phyloP scores from a whole-genome alignment of 2,888 invertebrate species.

The Cosmopolites sordidus region DNA sequence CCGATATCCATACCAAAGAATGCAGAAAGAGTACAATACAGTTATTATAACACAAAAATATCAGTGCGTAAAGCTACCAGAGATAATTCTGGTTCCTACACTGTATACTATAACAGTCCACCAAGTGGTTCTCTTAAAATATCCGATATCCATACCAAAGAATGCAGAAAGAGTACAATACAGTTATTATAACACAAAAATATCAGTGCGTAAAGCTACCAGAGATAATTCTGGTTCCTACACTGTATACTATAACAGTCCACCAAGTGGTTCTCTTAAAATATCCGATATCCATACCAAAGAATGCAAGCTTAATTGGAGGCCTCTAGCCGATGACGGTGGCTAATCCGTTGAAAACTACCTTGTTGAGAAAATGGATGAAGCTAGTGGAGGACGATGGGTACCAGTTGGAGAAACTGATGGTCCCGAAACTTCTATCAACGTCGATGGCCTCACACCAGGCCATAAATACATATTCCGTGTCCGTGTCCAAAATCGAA shows the following conservation, averaged over 20 bases:
- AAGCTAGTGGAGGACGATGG: slow-evolving; percentile 89
- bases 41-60: slow-evolving; percentile 82
- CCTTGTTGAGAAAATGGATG: slow-evolving; percentile 91
- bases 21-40: slow-evolving; percentile 78
- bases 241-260: slow-evolving; percentile 81
- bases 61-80: slow-evolving; percentile 93
- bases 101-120: slow-evolving; percentile 83
- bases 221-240: slow-evolving; percentile 90
- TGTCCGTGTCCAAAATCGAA: slow-evolving; percentile 93
- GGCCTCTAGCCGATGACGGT: slow-evolving; percentile 91
- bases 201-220: slow-evolving; percentile 92
- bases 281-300: slow-evolving; percentile 84
- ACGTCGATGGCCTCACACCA: slow-evolving; percentile 81
- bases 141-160: too few relatives aligned
- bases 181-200: slow-evolving; percentile 81
- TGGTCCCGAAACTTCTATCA: slow-evolving; percentile 70
- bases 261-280: slow-evolving; percentile 89
- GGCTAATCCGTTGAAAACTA: slow-evolving; percentile 89
- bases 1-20: too few relatives aligned
- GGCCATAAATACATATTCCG: slow-evolving; percentile 97
- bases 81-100: slow-evolving; percentile 88
- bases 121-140: too few relatives aligned
- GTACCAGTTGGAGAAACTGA: slow-evolving; percentile 88
- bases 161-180: slow-evolving; percentile 78
- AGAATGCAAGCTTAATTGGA: slow-evolving; percentile 86